Conservation (phyloP, 2,797 vertebrate genomes). For the Anguilla anguilla region DNA sequence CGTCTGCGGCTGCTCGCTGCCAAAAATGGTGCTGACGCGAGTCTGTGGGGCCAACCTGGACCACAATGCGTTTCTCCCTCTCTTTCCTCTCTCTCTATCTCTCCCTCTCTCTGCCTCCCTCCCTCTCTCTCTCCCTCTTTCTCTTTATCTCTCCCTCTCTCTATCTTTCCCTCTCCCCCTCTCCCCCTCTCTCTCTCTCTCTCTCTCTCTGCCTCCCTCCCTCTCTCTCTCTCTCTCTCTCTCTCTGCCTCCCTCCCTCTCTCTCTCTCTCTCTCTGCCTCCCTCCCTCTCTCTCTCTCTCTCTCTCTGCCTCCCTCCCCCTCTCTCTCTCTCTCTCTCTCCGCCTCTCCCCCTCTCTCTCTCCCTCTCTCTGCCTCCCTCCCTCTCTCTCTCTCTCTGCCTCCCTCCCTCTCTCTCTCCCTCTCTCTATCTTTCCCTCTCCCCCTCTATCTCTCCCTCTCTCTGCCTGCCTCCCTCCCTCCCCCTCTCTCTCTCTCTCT, state of each 20-base stretch:
- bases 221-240: background rate
- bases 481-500: too few relatives aligned
- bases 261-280: slow-evolving; percentile 26
- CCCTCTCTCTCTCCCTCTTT: too few relatives aligned
- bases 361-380: too few relatives aligned
- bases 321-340: slow-evolving; percentile 36
- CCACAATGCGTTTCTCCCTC: slow-evolving; percentile 45
- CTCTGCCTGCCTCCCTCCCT: too few relatives aligned
- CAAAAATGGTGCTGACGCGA: background rate
- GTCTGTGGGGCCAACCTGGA: slow-evolving; percentile 13
- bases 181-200: slow-evolving; percentile 1
- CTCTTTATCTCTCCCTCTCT: too few relatives aligned
- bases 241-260: slow-evolving; percentile 29
- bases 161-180: too few relatives aligned
- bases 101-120: slow-evolving; percentile 32
- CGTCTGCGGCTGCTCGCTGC: background rate
- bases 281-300: background rate
- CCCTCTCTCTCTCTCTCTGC: slow-evolving; percentile 33
- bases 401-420: slow-evolving; percentile 28
- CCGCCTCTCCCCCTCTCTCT: too few relatives aligned
- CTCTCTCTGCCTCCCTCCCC: slow-evolving; percentile 31
- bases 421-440: too few relatives aligned
- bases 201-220: slow-evolving; percentile 43
- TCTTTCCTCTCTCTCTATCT: slow-evolving; percentile 9
- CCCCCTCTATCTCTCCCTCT: too few relatives aligned